Evolutionary conservation across 2,797 vertebrate genomes (phyloP).

Genomic region (Neoniphon sammara): DNA sequence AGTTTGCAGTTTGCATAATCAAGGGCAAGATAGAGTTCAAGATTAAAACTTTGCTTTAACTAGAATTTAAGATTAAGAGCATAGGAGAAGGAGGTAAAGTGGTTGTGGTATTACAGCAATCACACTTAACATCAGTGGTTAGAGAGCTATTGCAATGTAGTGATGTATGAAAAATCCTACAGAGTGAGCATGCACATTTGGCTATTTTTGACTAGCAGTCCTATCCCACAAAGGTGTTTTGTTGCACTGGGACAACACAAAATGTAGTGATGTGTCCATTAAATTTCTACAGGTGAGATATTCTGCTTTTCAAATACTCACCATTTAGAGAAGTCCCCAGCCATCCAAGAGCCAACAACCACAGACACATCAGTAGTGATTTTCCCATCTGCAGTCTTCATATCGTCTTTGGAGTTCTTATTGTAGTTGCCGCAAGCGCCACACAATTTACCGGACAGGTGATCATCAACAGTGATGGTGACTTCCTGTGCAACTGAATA

Average conservation of each 20-base stretch:
- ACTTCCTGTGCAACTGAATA: slow-evolving; percentile 73
- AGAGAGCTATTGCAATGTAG: slow-evolving; percentile 11
- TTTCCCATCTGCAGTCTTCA: slow-evolving; percentile 65
- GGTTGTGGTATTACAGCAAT: slow-evolving; percentile 43
- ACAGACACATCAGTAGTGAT: slow-evolving; percentile 52
- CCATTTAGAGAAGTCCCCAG: slow-evolving; percentile 83
- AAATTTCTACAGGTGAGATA: slow-evolving; percentile 5
- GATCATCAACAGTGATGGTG: slow-evolving; percentile 57
- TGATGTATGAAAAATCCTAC: slow-evolving; percentile 10
- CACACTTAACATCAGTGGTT: slow-evolving; percentile 19
- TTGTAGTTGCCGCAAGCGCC: slow-evolving; percentile 87
- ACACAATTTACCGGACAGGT: slow-evolving; percentile 74
- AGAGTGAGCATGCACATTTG: too few relatives aligned
- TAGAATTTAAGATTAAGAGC: slow-evolving; percentile 46
- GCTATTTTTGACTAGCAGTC: too few relatives aligned
- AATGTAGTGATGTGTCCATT: slow-evolving; percentile 28
- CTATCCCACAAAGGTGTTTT: too few relatives aligned
- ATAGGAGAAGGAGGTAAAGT: not conserved
- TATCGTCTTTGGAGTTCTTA: slow-evolving; percentile 73
- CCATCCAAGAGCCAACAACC: slow-evolving; percentile 78
- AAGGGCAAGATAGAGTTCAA: slow-evolving; percentile 47
- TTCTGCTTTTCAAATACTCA: slow-evolving; percentile 66
- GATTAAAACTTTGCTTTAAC: slow-evolving; percentile 40
- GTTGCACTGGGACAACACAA: not conserved
- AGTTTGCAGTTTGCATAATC: slow-evolving; percentile 63